Base-by-base conservation (phyloP, 2,113 vertebrate species). In the Calypte anna region DNA sequence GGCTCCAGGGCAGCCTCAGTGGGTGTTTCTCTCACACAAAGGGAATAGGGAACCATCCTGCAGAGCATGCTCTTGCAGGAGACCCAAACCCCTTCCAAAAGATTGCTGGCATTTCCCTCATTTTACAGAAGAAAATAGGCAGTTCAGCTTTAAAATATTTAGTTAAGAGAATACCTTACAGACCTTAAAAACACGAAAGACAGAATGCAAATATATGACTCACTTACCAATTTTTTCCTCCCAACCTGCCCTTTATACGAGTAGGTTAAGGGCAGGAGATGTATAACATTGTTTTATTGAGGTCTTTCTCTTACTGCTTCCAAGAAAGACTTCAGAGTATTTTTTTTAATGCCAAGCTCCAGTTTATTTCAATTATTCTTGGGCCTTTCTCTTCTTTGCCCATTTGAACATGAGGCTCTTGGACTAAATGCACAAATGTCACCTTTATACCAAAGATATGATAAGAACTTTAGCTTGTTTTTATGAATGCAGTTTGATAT, bases 21-120 rank as follows among this genome's bases (percentile, higher is more conserved):
- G 0, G 17, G 16, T 9, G 19, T 9, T 51, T n/a, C 51, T 25
- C 55, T 33, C 61, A 9, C 24, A 23, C 0, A 1, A 28, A 30
- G 55, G 73, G 27, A 30, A 22, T 0, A 5, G 67, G 23, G 44
- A 82, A 7, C n/a, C 17, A 0, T 43, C 31, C 31, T 25, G 48
- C 31, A 33, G 43, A 24, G 19, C 25, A 14, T 0, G 2, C 12
- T 23, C 21, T 9, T 40, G 12, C 24, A 63, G n/a, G 31, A 57
- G 15, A 51, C 2, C 31, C 74, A 46, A 53, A 79, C 13, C 11
- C 9, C 12, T 77, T 31, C 33, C 13, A 16, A 27, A 27, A 55
- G 8, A 5, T 64, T 51, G 36, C 14, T 59, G 58, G 13, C 14
- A 13, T 54, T 67, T 54, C 23, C 30, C 15, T 6, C 30, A n/a